Conservation (phyloP, 1,140 invertebrate genomes). For the Physella acuta region DNA sequence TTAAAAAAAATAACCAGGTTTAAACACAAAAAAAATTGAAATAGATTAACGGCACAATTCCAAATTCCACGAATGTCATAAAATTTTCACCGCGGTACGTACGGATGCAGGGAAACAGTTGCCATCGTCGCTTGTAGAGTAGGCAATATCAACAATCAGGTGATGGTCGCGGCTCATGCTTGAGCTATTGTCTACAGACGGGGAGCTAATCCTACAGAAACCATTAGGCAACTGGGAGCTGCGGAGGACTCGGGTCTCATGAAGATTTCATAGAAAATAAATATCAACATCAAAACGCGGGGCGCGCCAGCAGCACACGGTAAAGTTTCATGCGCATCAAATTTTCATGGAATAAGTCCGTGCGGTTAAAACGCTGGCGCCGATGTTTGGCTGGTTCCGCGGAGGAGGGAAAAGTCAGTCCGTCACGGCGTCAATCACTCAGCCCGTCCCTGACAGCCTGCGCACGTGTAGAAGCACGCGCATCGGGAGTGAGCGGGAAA, state of each 20-base stretch:
- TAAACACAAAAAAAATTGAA: too few relatives aligned
- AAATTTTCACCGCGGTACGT: not conserved
- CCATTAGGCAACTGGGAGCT: not conserved
- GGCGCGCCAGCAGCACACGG: not conserved
- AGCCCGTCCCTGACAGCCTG: not conserved
- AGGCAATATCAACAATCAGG: not conserved
- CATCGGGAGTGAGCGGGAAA: not conserved
- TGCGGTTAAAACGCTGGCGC: not conserved
- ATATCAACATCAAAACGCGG: constrained; percentile 3
- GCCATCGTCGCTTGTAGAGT: not conserved
- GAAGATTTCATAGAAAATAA: constrained; percentile 24
- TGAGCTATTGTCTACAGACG: not conserved
- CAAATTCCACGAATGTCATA: too few relatives aligned
- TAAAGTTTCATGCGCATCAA: constrained; percentile 20
- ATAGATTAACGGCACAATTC: too few relatives aligned
- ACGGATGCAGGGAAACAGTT: not conserved
- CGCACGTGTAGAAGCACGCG: not conserved
- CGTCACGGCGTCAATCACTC: not conserved
- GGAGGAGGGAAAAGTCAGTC: not conserved
- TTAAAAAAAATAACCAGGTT: too few relatives aligned
- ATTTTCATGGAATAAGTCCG: constrained; percentile 21
- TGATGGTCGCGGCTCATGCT: not conserved
- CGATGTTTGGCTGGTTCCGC: not conserved
- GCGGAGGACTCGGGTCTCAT: constrained; percentile 5
- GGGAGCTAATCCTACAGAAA: not conserved